phyloP scores from a whole-genome alignment of 2,797 vertebrate genomes.

The Sarcoramphus papa region DNA sequence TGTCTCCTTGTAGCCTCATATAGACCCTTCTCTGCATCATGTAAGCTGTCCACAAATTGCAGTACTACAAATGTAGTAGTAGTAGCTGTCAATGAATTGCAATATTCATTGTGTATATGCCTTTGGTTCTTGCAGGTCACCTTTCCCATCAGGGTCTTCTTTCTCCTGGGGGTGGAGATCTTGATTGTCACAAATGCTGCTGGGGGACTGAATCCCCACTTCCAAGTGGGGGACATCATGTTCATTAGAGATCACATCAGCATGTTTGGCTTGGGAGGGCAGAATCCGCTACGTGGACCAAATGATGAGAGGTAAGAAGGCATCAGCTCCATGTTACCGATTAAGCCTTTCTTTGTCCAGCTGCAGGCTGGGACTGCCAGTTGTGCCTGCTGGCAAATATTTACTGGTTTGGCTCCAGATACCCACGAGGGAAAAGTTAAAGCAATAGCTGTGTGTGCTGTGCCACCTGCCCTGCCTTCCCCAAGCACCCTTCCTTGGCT shows the following conservation, averaged over 20 bases:
- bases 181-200: conserved; percentile 86
- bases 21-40: neutral
- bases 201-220: conserved; percentile 77
- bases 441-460: neutral
- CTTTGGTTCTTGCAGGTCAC: conserved; percentile 72
- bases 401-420: neutral
- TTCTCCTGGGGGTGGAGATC: conserved; percentile 78
- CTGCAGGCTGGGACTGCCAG: neutral
- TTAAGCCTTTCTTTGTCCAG: neutral
- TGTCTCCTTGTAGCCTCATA: neutral
- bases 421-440: neutral
- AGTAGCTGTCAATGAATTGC: neutral
- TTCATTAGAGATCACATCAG: conserved; percentile 86
- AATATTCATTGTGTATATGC: neutral
- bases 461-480: neutral
- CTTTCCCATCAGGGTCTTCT: conserved; percentile 84
- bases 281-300: conserved; percentile 69
- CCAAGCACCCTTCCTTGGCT: neutral
- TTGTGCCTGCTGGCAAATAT: neutral
- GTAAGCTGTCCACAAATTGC: neutral
- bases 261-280: conserved; percentile 78
- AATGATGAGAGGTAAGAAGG: conserved; percentile 65
- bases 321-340: neutral
- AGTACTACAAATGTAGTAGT: neutral
- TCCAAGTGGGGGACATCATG: conserved; percentile 84